Evolutionary conservation across 2,797 vertebrate genomes (phyloP).

Genomic region (Peromyscus nudipes): DNA sequence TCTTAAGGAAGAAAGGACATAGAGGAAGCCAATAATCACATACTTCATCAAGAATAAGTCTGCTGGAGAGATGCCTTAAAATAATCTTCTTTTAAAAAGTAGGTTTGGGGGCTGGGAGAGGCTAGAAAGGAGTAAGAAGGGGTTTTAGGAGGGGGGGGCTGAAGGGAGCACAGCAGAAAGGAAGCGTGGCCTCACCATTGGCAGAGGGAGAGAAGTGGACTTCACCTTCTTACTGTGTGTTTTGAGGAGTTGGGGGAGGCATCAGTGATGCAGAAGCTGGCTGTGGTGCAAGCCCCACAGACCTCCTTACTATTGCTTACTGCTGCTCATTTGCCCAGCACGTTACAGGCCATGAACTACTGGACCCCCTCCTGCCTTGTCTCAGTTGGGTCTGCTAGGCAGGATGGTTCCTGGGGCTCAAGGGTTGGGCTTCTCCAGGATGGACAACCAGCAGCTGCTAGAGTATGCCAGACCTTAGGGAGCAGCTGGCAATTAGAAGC

Average conservation of each 20-base stretch:
- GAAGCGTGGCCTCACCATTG: rapidly evolving
- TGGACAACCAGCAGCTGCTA: neutral
- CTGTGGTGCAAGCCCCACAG: rapidly evolving
- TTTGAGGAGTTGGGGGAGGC: rapidly evolving
- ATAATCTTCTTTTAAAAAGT: neutral
- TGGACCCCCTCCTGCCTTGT: rapidly evolving
- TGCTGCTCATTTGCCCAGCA: rapidly evolving
- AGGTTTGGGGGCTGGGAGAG: neutral
- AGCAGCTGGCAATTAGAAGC: neutral
- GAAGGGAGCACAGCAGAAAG: rapidly evolving
- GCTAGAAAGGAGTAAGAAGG: neutral
- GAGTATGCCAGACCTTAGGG: neutral
- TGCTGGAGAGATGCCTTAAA: neutral
- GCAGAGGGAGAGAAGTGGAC: neutral
- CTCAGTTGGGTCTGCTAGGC: rapidly evolving
- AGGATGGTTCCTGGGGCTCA: rapidly evolving
- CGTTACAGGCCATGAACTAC: rapidly evolving
- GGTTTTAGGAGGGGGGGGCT: too few relatives aligned
- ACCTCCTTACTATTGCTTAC: neutral
- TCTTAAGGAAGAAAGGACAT: neutral
- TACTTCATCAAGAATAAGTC: neutral
- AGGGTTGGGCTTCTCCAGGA: neutral
- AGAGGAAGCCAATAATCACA: neutral
- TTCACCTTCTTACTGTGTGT: neutral
- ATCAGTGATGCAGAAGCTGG: neutral